Conservation (phyloP, 92 coral and sea anemone genomes). For the Phenganax subtilis region DNA sequence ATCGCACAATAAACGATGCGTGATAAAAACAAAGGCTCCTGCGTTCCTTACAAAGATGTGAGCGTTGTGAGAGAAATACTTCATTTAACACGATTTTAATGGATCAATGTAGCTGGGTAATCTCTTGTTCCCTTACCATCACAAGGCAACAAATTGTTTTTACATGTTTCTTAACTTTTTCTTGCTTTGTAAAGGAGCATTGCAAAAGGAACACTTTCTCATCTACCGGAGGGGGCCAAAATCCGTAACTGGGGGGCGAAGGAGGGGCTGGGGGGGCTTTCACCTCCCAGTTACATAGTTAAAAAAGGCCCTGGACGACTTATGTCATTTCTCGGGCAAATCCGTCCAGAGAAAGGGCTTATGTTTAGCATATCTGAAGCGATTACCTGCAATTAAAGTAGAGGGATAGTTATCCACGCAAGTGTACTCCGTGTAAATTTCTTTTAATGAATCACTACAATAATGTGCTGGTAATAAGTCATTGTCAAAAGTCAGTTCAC, state of each 20-base stretch:
- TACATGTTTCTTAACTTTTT: neutral
- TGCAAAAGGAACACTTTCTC: neutral
- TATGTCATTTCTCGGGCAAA: too few relatives aligned
- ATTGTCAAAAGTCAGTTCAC: too few relatives aligned
- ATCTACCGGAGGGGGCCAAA: neutral
- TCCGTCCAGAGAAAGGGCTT: too few relatives aligned
- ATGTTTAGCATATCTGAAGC: too few relatives aligned
- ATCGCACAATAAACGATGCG: neutral
- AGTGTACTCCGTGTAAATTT: too few relatives aligned
- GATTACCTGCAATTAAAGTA: too few relatives aligned
- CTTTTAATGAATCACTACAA: too few relatives aligned
- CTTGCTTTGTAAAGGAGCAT: neutral
- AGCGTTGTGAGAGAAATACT: neutral
- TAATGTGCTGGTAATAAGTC: too few relatives aligned
- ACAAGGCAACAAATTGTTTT: too few relatives aligned
- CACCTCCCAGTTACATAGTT: conserved; percentile 1
- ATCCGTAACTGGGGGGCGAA: neutral
- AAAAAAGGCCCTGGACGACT: neutral
- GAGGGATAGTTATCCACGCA: too few relatives aligned
- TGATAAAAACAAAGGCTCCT: neutral
- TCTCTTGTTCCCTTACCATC: neutral
- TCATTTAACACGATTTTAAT: neutral
- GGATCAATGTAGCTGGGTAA: neutral
- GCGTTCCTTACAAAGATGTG: neutral
- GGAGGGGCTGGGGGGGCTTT: neutral